phyloP scores from a whole-genome alignment of 2,888 invertebrate species.

The Schizaphis graminum region DNA sequence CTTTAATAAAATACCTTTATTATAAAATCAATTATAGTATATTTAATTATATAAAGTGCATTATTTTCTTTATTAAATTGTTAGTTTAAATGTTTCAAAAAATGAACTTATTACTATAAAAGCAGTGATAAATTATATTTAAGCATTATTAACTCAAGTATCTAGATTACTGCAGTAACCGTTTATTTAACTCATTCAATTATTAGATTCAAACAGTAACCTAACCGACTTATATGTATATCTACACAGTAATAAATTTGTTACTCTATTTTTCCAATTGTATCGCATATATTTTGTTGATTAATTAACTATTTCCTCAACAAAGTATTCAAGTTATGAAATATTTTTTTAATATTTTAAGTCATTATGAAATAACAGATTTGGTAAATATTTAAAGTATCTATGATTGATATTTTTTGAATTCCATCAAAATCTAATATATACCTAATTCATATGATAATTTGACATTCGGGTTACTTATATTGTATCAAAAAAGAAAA shows the following conservation, averaged over 20 bases:
- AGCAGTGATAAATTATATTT: neutral
- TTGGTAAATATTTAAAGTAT: too few relatives aligned
- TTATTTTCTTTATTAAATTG: conserved; percentile 12
- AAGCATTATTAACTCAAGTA: neutral
- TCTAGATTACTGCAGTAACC: neutral
- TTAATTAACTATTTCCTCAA: neutral
- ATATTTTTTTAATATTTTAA: neutral
- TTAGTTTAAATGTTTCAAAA: neutral
- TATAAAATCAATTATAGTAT: neutral
- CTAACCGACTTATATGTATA: neutral
- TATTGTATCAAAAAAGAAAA: too few relatives aligned
- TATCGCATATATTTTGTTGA: neutral
- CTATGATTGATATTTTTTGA: too few relatives aligned
- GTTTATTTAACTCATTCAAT: neutral
- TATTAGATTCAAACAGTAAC: neutral
- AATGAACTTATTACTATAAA: neutral
- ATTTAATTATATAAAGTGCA: neutral
- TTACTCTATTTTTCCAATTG: neutral
- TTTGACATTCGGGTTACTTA: too few relatives aligned
- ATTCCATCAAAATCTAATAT: too few relatives aligned
- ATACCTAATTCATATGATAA: too few relatives aligned
- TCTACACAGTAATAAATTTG: neutral
- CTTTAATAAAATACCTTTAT: neutral
- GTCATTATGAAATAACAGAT: neutral
- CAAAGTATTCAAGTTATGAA: neutral